Evolutionary conservation across 2,888 invertebrate genomes (phyloP).

Genomic region (Drosophila nr. perissopoda): DNA sequence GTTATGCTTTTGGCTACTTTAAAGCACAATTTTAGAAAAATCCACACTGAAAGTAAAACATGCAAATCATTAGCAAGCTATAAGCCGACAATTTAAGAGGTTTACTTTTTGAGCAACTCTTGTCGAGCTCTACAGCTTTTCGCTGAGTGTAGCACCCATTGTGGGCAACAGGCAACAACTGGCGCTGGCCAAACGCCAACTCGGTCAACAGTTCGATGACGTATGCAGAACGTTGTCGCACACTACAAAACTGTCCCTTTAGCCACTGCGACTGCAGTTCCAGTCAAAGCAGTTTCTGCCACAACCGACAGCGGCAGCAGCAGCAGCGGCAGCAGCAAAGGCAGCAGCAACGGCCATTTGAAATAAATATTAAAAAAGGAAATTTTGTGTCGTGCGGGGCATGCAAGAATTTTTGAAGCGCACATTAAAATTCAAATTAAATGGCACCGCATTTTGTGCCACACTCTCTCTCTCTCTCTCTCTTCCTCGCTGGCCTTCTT

Average conservation of each 20-base stretch:
- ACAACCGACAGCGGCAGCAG: slow-evolving; percentile 14
- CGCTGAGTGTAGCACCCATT: neutral
- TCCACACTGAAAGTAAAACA: neutral
- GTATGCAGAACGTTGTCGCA: slow-evolving; percentile 71
- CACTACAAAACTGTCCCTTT: slow-evolving; percentile 33
- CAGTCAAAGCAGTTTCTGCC: slow-evolving; percentile 14
- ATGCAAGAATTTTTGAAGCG: slow-evolving; percentile 56
- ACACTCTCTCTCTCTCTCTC: neutral
- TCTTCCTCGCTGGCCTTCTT: neutral
- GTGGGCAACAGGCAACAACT: slow-evolving; percentile 69
- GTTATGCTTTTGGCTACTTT: too few species aligned
- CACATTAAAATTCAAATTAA: slow-evolving; percentile 75
- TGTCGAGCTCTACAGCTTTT: neutral
- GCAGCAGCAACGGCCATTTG: slow-evolving; percentile 34
- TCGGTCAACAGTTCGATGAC: slow-evolving; percentile 81
- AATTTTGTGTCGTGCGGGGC: slow-evolving; percentile 47
- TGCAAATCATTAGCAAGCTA: neutral
- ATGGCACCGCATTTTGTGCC: slow-evolving; percentile 44
- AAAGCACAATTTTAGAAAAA: neutral
- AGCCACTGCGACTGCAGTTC: slow-evolving; percentile 35
- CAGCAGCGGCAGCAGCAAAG: slow-evolving; percentile 11
- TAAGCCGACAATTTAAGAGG: neutral
- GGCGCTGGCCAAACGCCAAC: slow-evolving; percentile 75
- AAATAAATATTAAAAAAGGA: slow-evolving; percentile 67
- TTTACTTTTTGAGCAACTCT: neutral